Evolutionary conservation across 2,797 vertebrate species (phyloP).

Genomic region (Avahi laniger): DNA sequence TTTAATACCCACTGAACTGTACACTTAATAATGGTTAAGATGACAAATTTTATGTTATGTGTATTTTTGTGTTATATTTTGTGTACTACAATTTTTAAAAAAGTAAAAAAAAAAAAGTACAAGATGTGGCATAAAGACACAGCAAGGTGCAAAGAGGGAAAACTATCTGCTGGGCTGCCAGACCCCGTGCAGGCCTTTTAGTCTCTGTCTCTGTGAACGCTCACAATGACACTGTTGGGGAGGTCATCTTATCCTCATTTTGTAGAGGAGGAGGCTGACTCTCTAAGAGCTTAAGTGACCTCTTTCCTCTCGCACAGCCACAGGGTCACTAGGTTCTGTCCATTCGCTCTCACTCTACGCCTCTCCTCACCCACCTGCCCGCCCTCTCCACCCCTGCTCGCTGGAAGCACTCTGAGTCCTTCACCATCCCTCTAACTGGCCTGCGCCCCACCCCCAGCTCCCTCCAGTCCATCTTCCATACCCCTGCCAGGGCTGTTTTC

Average conservation of each 20-base stretch:
- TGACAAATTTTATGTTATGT: neutral
- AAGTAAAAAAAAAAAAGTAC: neutral
- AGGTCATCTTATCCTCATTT: neutral
- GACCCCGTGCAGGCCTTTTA: neutral
- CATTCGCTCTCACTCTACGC: neutral
- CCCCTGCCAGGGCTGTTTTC: neutral
- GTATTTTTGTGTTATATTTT: neutral
- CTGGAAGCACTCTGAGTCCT: neutral
- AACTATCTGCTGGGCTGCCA: neutral
- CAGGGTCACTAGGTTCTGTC: neutral
- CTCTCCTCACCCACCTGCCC: neutral
- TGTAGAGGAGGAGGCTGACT: neutral
- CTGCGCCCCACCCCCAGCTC: neutral
- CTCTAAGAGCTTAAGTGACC: conserved; percentile 21
- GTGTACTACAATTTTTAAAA: neutral
- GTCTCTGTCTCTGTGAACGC: neutral
- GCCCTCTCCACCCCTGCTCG: neutral
- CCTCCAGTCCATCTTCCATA: neutral
- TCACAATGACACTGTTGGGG: neutral
- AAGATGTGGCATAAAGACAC: neutral
- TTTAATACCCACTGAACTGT: neutral
- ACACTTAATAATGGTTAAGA: neutral
- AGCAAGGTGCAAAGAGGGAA: neutral
- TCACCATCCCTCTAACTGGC: neutral
- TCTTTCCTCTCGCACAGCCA: conserved; percentile 25